phyloP scores from a whole-genome alignment of 2,888 invertebrate genomes.

The Silvanus unidentatus region DNA sequence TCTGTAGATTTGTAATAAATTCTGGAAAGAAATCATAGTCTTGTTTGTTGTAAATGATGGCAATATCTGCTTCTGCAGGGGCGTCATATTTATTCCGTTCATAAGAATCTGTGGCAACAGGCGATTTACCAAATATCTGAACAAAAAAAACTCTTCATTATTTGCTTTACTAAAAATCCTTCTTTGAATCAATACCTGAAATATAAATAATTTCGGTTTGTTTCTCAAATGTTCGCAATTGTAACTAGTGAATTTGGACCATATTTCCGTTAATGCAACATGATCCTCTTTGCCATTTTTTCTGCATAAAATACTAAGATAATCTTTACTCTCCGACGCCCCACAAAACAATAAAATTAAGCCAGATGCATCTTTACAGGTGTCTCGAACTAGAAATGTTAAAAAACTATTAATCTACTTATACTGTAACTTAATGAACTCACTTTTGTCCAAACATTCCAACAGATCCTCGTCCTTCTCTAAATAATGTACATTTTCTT shows the following conservation, averaged over 20 bases:
- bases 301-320: too few relatives aligned
- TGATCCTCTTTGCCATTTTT: too few relatives aligned
- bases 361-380: constrained; percentile 20
- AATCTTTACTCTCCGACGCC: constrained; percentile 4
- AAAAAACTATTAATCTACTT: too few relatives aligned
- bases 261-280: constrained; percentile 24
- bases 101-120: too few relatives aligned
- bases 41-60: constrained; percentile 23
- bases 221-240: constrained; percentile 31
- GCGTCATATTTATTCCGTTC: constrained; percentile 21
- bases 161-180: too few relatives aligned
- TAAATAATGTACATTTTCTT: constrained; percentile 19
- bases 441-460: constrained; percentile 21
- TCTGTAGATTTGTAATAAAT: constrained; percentile 28
- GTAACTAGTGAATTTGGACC: constrained; percentile 31
- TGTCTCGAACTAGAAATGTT: not conserved
- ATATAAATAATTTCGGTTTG: constrained; percentile 41
- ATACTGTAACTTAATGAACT: constrained; percentile 12
- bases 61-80: constrained; percentile 30
- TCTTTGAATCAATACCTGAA: too few relatives aligned
- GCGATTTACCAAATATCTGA: too few relatives aligned
- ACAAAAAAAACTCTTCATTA: too few relatives aligned
- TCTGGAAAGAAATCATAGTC: constrained; percentile 21
- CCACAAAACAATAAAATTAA: constrained; percentile 34
- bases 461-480: constrained; percentile 18